Evolutionary conservation across 2,113 vertebrate species (phyloP).

Genomic region (Melanerpes formicivorus): DNA sequence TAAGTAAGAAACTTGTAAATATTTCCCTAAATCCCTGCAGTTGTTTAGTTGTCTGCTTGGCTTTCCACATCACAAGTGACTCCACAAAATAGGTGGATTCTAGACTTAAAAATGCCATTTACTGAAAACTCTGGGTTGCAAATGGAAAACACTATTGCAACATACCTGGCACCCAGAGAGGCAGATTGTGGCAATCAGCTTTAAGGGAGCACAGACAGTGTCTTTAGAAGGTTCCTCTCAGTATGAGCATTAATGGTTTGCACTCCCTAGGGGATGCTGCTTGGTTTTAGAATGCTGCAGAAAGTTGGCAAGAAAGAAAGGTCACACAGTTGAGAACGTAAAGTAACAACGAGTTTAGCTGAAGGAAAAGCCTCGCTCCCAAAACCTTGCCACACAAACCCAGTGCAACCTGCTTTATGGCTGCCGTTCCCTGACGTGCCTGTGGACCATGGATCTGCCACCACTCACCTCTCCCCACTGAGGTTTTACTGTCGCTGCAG

Average conservation of each 20-base stretch:
- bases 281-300: background rate
- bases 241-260: background rate
- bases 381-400: background rate
- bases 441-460: background rate
- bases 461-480: background rate
- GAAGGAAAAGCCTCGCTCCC: background rate
- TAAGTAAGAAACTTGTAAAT: background rate
- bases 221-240: background rate
- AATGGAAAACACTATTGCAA: slow-evolving; percentile 23
- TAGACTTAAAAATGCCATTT: background rate
- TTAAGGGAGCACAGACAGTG: background rate
- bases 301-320: background rate
- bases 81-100: slow-evolving; percentile 13
- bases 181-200: background rate
- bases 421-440: background rate
- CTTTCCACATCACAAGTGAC: background rate
- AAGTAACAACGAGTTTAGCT: background rate
- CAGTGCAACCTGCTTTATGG: background rate
- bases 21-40: background rate
- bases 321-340: background rate
- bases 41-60: background rate
- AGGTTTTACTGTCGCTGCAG: background rate
- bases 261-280: background rate
- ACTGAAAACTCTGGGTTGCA: background rate
- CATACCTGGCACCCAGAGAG: background rate